Conservation (phyloP, 2,113 vertebrate species). For the Chaetodon auriga region DNA sequence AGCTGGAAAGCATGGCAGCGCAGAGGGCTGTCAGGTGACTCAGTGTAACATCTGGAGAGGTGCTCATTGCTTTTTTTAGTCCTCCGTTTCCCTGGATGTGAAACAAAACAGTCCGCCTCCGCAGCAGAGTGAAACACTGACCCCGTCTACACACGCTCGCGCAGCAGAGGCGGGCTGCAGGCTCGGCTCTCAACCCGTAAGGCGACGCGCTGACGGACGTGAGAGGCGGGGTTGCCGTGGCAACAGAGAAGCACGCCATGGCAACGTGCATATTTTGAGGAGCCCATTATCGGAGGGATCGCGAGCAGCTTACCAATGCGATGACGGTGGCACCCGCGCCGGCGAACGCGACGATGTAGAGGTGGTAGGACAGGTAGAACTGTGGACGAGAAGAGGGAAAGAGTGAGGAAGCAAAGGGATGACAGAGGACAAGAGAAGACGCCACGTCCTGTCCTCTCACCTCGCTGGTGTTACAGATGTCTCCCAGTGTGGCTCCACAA, state of each 20-base stretch:
- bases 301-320: conserved; percentile 90
- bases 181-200: conserved; percentile 28
- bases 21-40: conserved; percentile 18
- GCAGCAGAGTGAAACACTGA: conserved; percentile 54
- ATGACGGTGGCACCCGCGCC: conserved; percentile 97
- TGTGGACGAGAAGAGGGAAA: conserved; percentile 64
- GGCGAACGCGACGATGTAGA: conserved; percentile 97
- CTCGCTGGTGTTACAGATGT: conserved; percentile 96
- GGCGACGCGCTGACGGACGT: conserved; percentile 27
- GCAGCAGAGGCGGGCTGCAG: conserved; percentile 44
- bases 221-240: conserved; percentile 73
- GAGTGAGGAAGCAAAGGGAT: accelerated
- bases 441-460: conserved; percentile 78
- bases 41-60: conserved; percentile 20
- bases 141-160: conserved; percentile 48
- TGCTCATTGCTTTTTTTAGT: conserved; percentile 34
- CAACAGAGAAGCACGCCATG: conserved; percentile 71
- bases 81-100: conserved; percentile 32
- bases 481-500: conserved; percentile 92
- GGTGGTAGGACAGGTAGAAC: conserved; percentile 99
- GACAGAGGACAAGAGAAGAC: background rate
- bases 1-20: background rate
- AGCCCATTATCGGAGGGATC: conserved; percentile 37
- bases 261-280: conserved; percentile 72
- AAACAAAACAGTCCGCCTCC: conserved; percentile 44